phyloP scores from a whole-genome alignment of 2,113 vertebrate genomes.

The Poeciliopsis prolifica region DNA sequence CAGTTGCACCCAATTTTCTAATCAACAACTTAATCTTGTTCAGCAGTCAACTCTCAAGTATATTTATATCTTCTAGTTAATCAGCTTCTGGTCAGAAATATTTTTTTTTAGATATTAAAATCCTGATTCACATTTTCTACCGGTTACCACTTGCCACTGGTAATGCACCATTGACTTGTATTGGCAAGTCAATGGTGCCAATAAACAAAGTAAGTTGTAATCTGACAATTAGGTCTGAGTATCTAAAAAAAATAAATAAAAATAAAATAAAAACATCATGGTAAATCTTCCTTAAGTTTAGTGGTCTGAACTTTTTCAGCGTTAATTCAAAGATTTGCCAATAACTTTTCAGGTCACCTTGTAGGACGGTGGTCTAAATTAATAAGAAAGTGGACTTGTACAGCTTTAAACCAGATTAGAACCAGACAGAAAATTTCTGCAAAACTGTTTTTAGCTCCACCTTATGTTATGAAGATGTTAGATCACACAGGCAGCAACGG shows the following conservation, averaged over 20 bases:
- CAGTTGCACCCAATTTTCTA: no score
- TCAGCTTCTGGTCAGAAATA: no score
- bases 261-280: not conserved
- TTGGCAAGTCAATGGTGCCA: no score
- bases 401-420: not conserved
- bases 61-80: no score
- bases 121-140: no score
- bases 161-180: no score
- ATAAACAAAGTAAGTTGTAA: not conserved
- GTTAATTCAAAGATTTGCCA: not conserved
- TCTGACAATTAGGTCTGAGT: not conserved
- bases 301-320: not conserved
- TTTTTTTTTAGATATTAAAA: no score
- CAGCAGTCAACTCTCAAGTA: no score
- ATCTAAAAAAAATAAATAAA: not conserved
- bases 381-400: not conserved
- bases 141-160: no score
- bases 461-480: not conserved
- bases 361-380: not conserved
- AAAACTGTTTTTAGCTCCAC: not conserved
- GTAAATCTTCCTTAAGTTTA: not conserved
- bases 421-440: no score
- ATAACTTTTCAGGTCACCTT: not conserved
- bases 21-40: no score
- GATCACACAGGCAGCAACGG: not conserved